A percentile compares a stretch with the other conserved stretches of the same genome.
These are phyloP conservation scores for Podarcis lilfordi DNA, from an alignment of 2,797 vertebrate genomes.

Conservation along the genomic window DNA sequence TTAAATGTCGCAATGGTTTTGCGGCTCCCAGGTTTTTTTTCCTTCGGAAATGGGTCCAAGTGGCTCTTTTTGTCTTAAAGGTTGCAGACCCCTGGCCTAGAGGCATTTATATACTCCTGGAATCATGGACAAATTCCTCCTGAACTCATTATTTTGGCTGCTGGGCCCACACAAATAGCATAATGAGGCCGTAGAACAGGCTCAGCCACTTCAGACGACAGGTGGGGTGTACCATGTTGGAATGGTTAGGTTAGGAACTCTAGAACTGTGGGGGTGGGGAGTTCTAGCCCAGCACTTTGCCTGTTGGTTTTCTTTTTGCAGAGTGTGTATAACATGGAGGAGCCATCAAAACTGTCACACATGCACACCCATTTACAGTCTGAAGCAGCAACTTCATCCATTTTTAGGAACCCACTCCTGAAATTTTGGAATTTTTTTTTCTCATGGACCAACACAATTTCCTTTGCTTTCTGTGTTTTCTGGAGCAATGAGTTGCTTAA, in stretches of 20 bases:
- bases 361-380: background rate
- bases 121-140: background rate
- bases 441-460: too few species aligned
- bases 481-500: too few species aligned
- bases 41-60: too few species aligned
- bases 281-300: background rate
- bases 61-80: too few species aligned
- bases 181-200: background rate
- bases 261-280: background rate
- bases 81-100: background rate
- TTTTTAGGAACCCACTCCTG: too few species aligned
- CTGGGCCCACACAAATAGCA: background rate
- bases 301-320: background rate
- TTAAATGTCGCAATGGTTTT: too few species aligned
- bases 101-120: constrained; percentile 11
- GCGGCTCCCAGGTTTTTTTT: too few species aligned
- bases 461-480: too few species aligned
- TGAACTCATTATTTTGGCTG: background rate
- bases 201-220: background rate
- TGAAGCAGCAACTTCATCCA: background rate
- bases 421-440: too few species aligned
- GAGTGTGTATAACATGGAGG: too few species aligned
- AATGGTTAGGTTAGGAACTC: background rate
- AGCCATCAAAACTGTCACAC: background rate
- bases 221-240: background rate